A percentile compares a stretch with the other conserved stretches of the same genome.
phyloP scores from a whole-genome alignment of 2,113 vertebrate species.

The Macquaria ambigua region DNA sequence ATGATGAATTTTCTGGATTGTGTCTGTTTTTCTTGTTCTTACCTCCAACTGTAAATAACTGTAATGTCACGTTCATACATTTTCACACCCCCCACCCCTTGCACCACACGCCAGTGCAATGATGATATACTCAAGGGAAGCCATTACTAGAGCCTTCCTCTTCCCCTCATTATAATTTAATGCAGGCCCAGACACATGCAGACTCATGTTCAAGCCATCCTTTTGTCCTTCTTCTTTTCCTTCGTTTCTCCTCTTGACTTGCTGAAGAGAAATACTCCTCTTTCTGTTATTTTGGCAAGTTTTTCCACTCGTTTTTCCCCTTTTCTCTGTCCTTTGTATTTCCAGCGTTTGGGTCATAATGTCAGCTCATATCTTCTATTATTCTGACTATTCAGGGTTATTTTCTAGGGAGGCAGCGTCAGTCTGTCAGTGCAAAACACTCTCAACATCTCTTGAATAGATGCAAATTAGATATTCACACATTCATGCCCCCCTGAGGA shows the following conservation, averaged over 20 bases:
- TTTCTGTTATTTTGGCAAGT: neutral
- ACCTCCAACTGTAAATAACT: neutral
- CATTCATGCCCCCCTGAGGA: neutral
- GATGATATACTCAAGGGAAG: slow-evolving; percentile 14
- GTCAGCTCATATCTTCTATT: neutral
- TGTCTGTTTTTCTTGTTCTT: neutral
- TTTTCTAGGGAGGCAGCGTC: neutral
- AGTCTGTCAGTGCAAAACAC: neutral
- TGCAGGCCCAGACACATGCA: slow-evolving; percentile 31
- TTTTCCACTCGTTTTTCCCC: neutral
- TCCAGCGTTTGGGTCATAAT: neutral
- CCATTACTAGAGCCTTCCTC: slow-evolving; percentile 40
- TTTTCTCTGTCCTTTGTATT: neutral
- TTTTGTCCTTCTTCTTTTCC: neutral
- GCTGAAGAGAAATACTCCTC: neutral
- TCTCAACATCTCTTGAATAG: neutral
- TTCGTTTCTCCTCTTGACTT: neutral
- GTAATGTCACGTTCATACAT: neutral
- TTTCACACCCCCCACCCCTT: neutral
- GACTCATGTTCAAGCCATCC: slow-evolving; percentile 18
- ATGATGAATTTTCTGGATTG: too few relatives aligned
- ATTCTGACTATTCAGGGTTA: neutral
- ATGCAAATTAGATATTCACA: neutral
- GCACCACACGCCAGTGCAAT: neutral
- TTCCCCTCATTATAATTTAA: slow-evolving; percentile 57